phyloP scores from a whole-genome alignment of 2,113 vertebrate species.

The Rattus rattus region DNA sequence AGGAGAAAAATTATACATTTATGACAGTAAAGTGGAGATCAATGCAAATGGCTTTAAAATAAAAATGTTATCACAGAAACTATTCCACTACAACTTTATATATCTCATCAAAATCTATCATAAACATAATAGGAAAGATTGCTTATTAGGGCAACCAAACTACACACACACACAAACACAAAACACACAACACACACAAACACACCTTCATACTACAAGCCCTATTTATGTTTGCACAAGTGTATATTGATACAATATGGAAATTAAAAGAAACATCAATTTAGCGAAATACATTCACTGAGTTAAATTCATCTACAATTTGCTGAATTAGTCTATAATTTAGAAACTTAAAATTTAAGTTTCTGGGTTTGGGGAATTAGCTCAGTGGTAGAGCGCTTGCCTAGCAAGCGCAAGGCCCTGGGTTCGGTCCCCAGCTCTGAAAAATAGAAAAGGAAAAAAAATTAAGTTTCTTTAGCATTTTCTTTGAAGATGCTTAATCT shows the following conservation, averaged over 20 bases:
- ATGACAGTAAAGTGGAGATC: not conserved
- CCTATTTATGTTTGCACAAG: not conserved
- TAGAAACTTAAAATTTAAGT: not conserved
- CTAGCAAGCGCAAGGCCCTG: no score
- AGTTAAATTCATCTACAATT: slow-evolving; percentile 21
- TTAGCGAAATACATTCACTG: not conserved
- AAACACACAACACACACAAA: not conserved
- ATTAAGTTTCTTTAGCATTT: not conserved
- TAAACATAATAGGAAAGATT: not conserved
- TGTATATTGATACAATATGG: not conserved
- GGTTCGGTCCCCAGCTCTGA: no score
- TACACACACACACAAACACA: not conserved
- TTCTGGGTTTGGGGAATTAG: no score
- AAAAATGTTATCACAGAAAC: not conserved
- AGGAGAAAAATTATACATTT: not conserved
- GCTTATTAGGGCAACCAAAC: not conserved
- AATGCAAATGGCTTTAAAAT: slow-evolving; percentile 21
- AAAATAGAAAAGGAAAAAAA: not conserved
- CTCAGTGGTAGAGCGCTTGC: no score
- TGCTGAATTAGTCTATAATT: slow-evolving; percentile 8
- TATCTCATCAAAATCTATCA: not conserved
- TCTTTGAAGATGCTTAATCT: not conserved
- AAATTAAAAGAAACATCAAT: not conserved
- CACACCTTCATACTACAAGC: not conserved
- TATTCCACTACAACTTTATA: not conserved